These are phyloP conservation scores for Bugula neritina DNA, from an alignment of 2,888 invertebrate genomes.

Conservation along the genomic window DNA sequence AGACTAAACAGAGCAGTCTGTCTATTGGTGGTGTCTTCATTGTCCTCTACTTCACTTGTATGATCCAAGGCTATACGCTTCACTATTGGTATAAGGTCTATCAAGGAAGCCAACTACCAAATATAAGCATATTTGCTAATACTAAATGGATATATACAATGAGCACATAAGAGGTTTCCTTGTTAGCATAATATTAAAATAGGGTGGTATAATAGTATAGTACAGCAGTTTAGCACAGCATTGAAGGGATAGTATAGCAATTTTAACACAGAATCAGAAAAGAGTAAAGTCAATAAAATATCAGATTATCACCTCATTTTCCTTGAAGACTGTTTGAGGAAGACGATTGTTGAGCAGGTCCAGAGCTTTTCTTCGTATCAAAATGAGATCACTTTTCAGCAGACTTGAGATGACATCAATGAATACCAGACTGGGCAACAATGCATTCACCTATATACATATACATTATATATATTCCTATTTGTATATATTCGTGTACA, in stretches of 20 bases:
- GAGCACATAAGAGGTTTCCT: no score
- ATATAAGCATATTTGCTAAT: background rate
- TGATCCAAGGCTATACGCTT: conserved; percentile 12
- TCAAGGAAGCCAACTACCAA: background rate
- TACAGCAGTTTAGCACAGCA: background rate
- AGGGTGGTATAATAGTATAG: no score
- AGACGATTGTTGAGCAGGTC: conserved; percentile 79
- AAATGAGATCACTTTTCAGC: conserved; percentile 65
- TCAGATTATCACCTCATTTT: conserved; percentile 33
- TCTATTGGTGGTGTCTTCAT: conserved; percentile 64
- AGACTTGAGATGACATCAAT: conserved; percentile 68
- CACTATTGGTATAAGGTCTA: background rate
- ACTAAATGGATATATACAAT: no score
- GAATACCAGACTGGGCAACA: conserved; percentile 74
- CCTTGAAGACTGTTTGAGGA: conserved; percentile 62
- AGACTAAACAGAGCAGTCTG: conserved; percentile 77
- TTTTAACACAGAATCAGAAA: background rate
- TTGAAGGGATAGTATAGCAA: background rate
- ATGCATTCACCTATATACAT: conserved; percentile 44
- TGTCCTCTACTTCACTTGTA: conserved; percentile 50
- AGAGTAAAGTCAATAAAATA: background rate
- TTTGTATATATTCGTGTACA: no score
- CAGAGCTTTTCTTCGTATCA: conserved; percentile 73
- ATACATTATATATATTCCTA: no score
- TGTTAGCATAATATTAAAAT: no score